These are phyloP conservation scores for Pachliopta kotzebuea DNA, from an alignment of 2,888 invertebrate genomes.

Conservation along the genomic window DNA sequence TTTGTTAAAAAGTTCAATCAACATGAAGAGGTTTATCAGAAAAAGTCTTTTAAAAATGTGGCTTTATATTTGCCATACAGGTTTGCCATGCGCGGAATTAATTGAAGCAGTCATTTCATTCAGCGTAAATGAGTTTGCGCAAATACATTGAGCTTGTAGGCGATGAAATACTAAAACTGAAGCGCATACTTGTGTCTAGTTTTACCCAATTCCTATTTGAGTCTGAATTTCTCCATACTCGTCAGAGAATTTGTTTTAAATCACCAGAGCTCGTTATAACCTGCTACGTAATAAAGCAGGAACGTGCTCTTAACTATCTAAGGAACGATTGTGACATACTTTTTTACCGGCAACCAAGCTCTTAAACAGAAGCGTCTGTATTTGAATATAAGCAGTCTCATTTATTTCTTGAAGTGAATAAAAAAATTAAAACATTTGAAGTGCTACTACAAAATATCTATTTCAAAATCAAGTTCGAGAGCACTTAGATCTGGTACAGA, in stretches of 20 bases:
- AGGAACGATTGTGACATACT: slow-evolving; percentile 39
- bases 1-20: too few relatives aligned
- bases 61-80: too few relatives aligned
- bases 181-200: slow-evolving; percentile 9
- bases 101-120: not conserved
- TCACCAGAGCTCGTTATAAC: slow-evolving; percentile 37
- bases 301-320: slow-evolving; percentile 37
- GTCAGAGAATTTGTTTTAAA: slow-evolving; percentile 48
- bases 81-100: too few relatives aligned
- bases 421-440: too few relatives aligned
- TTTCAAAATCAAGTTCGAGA: too few relatives aligned
- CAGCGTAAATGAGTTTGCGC: not conserved
- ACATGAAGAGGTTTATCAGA: too few relatives aligned
- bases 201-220: slow-evolving; percentile 41
- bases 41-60: too few relatives aligned
- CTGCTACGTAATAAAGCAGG: slow-evolving; percentile 38
- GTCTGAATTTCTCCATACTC: slow-evolving; percentile 43
- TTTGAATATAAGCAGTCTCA: slow-evolving; percentile 23
- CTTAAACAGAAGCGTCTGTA: slow-evolving; percentile 29
- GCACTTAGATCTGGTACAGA: too few relatives aligned
- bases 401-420: not conserved
- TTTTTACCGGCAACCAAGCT: slow-evolving; percentile 41
- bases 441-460: too few relatives aligned
- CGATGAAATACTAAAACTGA: not conserved
- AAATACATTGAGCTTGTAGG: not conserved